Base-by-base conservation (phyloP, 2,888 invertebrate genomes). In the Digitonthophagus gazella region DNA sequence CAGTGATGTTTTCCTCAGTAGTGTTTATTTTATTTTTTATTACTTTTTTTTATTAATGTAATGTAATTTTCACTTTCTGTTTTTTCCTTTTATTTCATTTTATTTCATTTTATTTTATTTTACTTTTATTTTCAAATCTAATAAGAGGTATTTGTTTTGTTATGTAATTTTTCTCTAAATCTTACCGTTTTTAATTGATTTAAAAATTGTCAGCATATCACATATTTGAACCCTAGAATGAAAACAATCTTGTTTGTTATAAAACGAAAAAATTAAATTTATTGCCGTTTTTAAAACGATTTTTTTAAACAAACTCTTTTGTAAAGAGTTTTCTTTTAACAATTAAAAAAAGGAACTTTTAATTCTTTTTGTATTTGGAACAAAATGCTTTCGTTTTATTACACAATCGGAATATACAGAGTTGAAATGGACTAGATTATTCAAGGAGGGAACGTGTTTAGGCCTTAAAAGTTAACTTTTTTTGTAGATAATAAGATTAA, bases 361-460 rank as follows among this genome's bases (percentile, higher is more conserved):
- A 44, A 44, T 44, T 44, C 11, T 44, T 22, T 22, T 44, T 44
- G n/a, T n/a, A n/a, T 44, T 44, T 44, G 28, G 28, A 44, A 44
- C n/a, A n/a, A 44, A 44, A 44, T 44, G 28, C 28, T 44, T 44
- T 8, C n/a, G n/a, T n/a, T n/a, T n/a, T n/a, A n/a, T n/a, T 73
- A 74, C 55, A 72, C n/a, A 65, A 77, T 73, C 77, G 77, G 77
- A 77, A 78, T 76, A 77, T 76, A 75, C 72, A 74, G 71, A 72
- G 70, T 77, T n/a, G 77, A 77, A 78, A 76, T 81, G 80, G 82
- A 82, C 82, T 82, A 82, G 82, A 82, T 77, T 78, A 79, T 67
- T 75, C 78, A 72, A 82, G 82, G 82, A 82, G 81, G 82, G 82
- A 82, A 82, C 82, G 79, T 80, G 80, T 80, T 80, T 82, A 82